A percentile compares a stretch with the other conserved stretches of the same genome.
Conservation (phyloP, 2,888 invertebrate species). For the Orthonevra nobilis region DNA sequence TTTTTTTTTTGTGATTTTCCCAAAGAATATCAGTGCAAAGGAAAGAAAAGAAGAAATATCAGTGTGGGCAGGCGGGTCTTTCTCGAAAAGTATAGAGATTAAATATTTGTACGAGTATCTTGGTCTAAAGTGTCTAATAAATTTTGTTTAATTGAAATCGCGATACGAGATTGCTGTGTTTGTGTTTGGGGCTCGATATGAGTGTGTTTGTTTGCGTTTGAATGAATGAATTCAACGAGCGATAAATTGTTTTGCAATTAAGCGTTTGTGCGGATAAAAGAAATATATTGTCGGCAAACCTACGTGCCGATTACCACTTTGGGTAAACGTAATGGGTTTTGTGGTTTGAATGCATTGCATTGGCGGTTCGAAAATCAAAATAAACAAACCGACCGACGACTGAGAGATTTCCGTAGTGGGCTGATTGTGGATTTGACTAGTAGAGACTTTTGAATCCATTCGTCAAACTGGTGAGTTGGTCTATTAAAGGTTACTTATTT, state of each 20-base stretch:
- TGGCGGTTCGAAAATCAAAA: slow-evolving; percentile 31
- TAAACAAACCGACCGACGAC: slow-evolving; percentile 44
- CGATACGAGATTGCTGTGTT: background rate
- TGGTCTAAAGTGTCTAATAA: background rate
- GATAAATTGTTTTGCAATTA: slow-evolving; percentile 62
- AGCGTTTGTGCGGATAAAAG: slow-evolving; percentile 5
- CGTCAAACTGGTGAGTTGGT: slow-evolving; percentile 35
- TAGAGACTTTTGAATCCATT: slow-evolving; percentile 15
- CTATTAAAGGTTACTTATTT: too few species aligned
- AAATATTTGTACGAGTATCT: slow-evolving; percentile 9
- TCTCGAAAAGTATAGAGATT: slow-evolving; percentile 22
- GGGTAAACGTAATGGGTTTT: slow-evolving; percentile 49
- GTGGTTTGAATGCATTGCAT: slow-evolving; percentile 22
- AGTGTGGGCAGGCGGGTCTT: slow-evolving; percentile 54
- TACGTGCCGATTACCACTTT: slow-evolving; percentile 45
- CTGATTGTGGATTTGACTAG: slow-evolving; percentile 26
- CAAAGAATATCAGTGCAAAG: background rate
- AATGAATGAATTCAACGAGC: slow-evolving; percentile 42
- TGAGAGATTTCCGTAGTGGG: slow-evolving; percentile 49
- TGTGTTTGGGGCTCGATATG: too few species aligned
- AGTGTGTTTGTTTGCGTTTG: background rate
- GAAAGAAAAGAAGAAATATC: background rate
- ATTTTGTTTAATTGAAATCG: background rate
- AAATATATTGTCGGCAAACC: slow-evolving; percentile 43
- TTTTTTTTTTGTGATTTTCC: background rate